phyloP scores from a whole-genome alignment of 1,140 invertebrate genomes.

The Aleiodes sp. region DNA sequence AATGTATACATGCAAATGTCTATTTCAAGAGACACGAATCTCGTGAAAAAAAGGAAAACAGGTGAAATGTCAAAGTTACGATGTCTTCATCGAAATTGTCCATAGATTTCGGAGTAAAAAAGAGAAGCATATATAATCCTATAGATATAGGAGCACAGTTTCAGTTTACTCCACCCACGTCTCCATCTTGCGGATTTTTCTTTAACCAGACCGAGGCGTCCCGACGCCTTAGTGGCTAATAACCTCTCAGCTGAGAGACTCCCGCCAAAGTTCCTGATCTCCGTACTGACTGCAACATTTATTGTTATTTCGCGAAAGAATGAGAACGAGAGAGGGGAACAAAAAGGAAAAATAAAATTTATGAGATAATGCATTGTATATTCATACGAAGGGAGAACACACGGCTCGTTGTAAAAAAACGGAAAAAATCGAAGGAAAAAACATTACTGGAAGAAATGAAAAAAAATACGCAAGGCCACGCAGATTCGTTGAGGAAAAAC shows the following conservation, averaged over 20 bases:
- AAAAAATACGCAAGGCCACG: conserved; percentile 31
- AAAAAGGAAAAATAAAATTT: background rate
- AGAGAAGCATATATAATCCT: no score
- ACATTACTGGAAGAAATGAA: background rate
- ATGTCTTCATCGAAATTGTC: background rate
- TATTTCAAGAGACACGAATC: background rate
- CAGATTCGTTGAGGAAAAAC: background rate
- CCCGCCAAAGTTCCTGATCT: background rate
- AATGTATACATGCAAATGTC: conserved; percentile 10
- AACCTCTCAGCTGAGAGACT: conserved; percentile 35
- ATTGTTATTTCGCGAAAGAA: no score
- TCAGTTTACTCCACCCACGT: conserved; percentile 47
- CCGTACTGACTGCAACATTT: background rate
- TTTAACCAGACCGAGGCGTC: conserved; percentile 54
- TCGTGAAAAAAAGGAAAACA: background rate
- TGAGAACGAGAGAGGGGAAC: background rate
- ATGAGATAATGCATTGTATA: background rate
- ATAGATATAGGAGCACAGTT: background rate
- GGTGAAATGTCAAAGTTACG: background rate
- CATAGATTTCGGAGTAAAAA: no score
- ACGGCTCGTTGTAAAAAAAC: background rate
- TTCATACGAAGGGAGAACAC: background rate
- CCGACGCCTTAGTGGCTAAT: conserved; percentile 61
- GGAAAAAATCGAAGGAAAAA: background rate
- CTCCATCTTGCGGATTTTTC: conserved; percentile 64